phyloP scores from a whole-genome alignment of 2,113 vertebrate genomes.

The Tyto alba region DNA sequence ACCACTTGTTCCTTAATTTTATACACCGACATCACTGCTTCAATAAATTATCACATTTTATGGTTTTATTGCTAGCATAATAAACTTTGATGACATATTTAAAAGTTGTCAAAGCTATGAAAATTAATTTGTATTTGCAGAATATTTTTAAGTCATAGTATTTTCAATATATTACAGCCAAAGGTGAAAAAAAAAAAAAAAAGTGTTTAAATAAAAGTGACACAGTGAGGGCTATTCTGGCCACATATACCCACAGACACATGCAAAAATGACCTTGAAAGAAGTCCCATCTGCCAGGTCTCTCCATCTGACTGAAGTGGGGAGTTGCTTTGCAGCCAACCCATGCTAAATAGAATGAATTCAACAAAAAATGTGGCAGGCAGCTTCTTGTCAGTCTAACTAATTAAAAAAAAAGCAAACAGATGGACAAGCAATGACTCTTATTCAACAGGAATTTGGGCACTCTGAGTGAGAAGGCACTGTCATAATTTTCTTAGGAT shows the following conservation, averaged over 20 bases:
- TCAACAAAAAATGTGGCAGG: conserved; percentile 19
- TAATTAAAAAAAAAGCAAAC: conserved; percentile 55
- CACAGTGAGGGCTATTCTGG: conserved; percentile 43
- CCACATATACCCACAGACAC: conserved; percentile 18
- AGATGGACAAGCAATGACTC: conserved; percentile 46
- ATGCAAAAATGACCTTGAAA: conserved; percentile 47
- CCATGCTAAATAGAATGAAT: conserved; percentile 49
- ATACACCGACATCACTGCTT: not conserved
- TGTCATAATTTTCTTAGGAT: not conserved
- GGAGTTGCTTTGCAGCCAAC: conserved; percentile 28
- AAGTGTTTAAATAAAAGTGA: conserved; percentile 17
- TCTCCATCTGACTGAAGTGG: conserved; percentile 28
- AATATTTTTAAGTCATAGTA: not conserved
- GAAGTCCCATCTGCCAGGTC: conserved; percentile 46
- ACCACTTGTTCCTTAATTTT: conserved; percentile 1
- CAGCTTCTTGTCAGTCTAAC: conserved; percentile 47
- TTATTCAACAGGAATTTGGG: conserved; percentile 20
- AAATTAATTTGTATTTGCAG: conserved; percentile 19
- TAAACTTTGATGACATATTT: conserved; percentile 11
- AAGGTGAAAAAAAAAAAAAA: not conserved
- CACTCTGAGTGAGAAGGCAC: not conserved
- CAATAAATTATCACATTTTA: conserved; percentile 54
- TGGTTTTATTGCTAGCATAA: conserved; percentile 13
- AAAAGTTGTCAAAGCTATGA: conserved; percentile 7
- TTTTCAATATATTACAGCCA: conserved; percentile 10